These are phyloP conservation scores for Epinotia ramella DNA, from an alignment of 2,888 invertebrate genomes.

Conservation along the genomic window DNA sequence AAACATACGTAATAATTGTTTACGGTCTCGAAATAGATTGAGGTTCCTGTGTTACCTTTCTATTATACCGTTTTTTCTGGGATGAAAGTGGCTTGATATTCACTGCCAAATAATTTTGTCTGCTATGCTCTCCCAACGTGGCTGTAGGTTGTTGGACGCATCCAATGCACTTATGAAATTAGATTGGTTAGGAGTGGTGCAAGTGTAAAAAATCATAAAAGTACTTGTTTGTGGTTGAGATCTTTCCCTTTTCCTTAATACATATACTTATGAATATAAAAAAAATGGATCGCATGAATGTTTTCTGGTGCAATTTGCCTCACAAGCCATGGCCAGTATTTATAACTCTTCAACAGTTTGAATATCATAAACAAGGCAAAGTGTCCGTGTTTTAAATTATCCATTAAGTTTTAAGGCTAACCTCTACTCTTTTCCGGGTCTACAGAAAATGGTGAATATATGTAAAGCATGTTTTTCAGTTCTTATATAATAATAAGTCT, in stretches of 20 bases:
- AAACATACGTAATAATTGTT: conserved; percentile 9
- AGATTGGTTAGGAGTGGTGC: conserved; percentile 10
- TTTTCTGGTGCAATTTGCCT: no score
- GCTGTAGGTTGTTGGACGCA: neutral
- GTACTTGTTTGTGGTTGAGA: neutral
- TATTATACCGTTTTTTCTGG: neutral
- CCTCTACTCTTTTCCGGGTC: neutral
- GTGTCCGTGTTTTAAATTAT: neutral
- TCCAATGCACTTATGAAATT: conserved; percentile 14
- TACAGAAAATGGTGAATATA: neutral
- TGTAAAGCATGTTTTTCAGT: neutral
- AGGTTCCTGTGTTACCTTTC: neutral
- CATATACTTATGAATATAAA: no score
- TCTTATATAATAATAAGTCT: neutral
- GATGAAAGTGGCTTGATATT: neutral
- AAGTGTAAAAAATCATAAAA: conserved; percentile 1
- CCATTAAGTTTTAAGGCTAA: neutral
- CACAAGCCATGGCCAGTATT: no score
- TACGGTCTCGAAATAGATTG: neutral
- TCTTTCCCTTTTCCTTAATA: neutral
- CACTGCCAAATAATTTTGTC: neutral
- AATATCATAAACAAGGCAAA: neutral
- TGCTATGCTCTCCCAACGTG: no score
- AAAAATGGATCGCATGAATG: no score
- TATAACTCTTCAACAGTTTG: neutral